phyloP scores from a whole-genome alignment of 2,888 invertebrate species.

The Trichopria drosophilae region DNA sequence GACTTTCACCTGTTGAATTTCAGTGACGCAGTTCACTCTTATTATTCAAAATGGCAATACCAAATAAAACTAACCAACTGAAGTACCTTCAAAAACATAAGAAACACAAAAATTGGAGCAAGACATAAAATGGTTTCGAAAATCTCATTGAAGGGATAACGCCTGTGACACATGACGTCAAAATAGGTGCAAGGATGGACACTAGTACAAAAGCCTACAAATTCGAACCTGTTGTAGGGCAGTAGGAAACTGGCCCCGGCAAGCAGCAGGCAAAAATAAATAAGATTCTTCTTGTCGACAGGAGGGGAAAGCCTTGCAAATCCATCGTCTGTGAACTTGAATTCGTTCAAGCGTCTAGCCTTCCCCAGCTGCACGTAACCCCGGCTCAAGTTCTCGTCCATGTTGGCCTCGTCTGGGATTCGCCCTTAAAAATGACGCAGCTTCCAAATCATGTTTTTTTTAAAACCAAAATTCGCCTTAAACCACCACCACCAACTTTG shows the following conservation, averaged over 20 bases:
- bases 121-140: no score
- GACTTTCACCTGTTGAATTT: no score
- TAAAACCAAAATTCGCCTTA: background rate
- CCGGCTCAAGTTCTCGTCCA: constrained; percentile 70
- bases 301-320: constrained; percentile 65
- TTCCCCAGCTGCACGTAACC: constrained; percentile 67
- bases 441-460: constrained; percentile 22
- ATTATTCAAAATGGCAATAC: no score
- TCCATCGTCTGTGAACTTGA: constrained; percentile 59
- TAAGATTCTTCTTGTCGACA: constrained; percentile 70
- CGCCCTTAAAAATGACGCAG: no score
- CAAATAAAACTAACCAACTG: no score
- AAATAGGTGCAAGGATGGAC: no score
- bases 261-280: constrained; percentile 75
- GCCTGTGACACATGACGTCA: no score
- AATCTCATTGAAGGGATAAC: no score
- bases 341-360: constrained; percentile 64
- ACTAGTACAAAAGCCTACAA: no score
- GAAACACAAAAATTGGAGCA: no score
- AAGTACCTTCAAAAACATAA: no score
- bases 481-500: constrained; percentile 4
- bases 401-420: constrained; percentile 43
- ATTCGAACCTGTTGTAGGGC: constrained; percentile 84
- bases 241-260: constrained; percentile 88
- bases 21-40: no score